Conservation (phyloP, 2,888 invertebrate species). For the Mechanitis mazaeus region DNA sequence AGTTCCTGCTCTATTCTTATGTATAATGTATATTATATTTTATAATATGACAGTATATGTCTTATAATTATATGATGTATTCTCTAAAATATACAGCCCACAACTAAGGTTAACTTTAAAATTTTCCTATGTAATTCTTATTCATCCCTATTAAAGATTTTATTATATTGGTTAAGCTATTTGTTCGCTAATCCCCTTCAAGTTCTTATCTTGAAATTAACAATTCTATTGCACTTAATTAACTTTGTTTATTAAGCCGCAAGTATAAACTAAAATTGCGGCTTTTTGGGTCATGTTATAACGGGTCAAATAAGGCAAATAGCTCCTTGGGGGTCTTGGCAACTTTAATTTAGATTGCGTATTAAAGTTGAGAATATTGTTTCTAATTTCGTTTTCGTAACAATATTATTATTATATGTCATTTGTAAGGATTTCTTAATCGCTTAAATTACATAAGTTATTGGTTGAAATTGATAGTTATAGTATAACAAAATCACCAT, state of each 20-base stretch:
- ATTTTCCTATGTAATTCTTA: background rate
- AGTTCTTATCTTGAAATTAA: constrained; percentile 16
- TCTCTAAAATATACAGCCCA: background rate
- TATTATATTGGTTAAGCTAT: background rate
- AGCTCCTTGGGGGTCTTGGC: constrained; percentile 10
- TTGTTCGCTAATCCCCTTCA: constrained; percentile 2
- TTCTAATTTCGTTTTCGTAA: constrained; percentile 16
- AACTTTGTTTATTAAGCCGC: constrained; percentile 24
- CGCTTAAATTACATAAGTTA: no score
- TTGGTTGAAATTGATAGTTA: no score
- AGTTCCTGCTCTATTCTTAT: no score
- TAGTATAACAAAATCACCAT: no score
- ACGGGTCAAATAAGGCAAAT: constrained; percentile 13
- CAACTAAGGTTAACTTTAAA: background rate
- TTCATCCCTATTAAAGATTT: background rate
- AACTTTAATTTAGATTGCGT: constrained; percentile 21
- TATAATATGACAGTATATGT: no score
- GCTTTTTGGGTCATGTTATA: constrained; percentile 22
- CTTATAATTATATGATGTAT: no score
- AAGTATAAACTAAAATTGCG: constrained; percentile 17
- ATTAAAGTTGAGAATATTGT: constrained; percentile 21
- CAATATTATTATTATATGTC: constrained; percentile 9
- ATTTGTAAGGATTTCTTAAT: background rate
- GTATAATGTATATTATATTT: no score
- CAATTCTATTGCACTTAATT: constrained; percentile 22